Evolutionary conservation across 2,888 invertebrate species (phyloP).

Genomic region (Cosmorhoe ocellata): DNA sequence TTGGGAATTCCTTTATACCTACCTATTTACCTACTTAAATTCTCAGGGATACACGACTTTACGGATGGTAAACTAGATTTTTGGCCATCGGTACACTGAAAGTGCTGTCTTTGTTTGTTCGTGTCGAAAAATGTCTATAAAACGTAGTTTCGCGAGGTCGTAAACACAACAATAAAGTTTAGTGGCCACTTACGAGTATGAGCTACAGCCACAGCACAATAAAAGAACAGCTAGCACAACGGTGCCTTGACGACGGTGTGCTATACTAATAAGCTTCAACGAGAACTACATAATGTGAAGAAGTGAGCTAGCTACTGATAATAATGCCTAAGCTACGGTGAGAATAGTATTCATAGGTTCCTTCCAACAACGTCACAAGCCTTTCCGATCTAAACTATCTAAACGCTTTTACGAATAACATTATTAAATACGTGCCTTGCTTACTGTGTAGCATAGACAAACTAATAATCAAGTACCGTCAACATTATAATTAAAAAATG

Average conservation of each 20-base stretch:
- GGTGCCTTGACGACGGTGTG: neutral
- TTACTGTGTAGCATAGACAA: no score
- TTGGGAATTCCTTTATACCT: no score
- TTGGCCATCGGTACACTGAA: constrained; percentile 17
- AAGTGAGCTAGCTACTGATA: constrained; percentile 1
- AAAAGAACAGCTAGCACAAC: constrained; percentile 7
- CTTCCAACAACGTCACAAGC: constrained; percentile 40
- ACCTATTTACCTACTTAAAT: no score
- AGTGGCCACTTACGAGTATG: constrained; percentile 66
- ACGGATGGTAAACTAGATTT: no score
- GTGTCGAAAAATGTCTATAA: constrained; percentile 47
- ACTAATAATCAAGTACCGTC: no score
- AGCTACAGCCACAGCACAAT: constrained; percentile 39
- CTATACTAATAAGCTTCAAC: neutral
- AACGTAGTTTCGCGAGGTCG: constrained; percentile 53
- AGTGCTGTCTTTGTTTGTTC: constrained; percentile 40
- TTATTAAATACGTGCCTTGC: no score
- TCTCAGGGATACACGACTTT: no score
- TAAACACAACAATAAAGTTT: constrained; percentile 75
- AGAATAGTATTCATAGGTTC: constrained; percentile 30
- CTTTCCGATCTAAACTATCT: constrained; percentile 42
- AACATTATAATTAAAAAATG: no score
- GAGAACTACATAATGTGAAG: neutral
- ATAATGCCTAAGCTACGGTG: neutral
- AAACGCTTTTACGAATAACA: no score